A percentile compares a stretch with the other conserved stretches of the same genome.
phyloP scores from a whole-genome alignment of 2,888 invertebrate genomes.

The Notodonta ziczac region DNA sequence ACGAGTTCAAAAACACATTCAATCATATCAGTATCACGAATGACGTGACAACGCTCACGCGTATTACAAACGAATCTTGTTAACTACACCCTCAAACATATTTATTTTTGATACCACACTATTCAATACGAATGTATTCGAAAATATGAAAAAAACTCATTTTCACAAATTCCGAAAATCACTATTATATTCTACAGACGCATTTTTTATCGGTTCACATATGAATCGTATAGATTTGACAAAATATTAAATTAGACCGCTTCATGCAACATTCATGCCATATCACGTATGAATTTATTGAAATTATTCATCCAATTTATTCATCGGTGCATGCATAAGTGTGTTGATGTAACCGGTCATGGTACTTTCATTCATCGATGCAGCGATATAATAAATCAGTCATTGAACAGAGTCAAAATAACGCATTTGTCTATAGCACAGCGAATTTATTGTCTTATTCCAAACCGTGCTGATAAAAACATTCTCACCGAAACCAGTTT shows the following conservation, averaged over 20 bases:
- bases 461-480: constrained; percentile 46
- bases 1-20: not conserved
- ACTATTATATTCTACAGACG: too few species aligned
- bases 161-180: too few species aligned
- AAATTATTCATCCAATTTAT: not conserved
- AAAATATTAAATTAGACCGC: not conserved
- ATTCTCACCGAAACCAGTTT: constrained; percentile 65
- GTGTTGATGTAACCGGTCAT: not conserved
- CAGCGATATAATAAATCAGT: constrained; percentile 16
- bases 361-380: not conserved
- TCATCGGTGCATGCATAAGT: not conserved
- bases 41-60: constrained; percentile 10
- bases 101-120: too few species aligned
- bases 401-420: constrained; percentile 6
- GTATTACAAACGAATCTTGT: constrained; percentile 1
- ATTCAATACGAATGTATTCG: too few species aligned
- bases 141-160: too few species aligned
- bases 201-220: too few species aligned
- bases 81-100: not conserved
- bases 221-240: too few species aligned
- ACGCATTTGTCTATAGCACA: constrained; percentile 21
- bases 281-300: not conserved
- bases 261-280: not conserved
- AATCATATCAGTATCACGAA: not conserved
- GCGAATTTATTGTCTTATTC: constrained; percentile 35